Conservation (phyloP, 2,113 vertebrate genomes). For the Empidonax traillii region DNA sequence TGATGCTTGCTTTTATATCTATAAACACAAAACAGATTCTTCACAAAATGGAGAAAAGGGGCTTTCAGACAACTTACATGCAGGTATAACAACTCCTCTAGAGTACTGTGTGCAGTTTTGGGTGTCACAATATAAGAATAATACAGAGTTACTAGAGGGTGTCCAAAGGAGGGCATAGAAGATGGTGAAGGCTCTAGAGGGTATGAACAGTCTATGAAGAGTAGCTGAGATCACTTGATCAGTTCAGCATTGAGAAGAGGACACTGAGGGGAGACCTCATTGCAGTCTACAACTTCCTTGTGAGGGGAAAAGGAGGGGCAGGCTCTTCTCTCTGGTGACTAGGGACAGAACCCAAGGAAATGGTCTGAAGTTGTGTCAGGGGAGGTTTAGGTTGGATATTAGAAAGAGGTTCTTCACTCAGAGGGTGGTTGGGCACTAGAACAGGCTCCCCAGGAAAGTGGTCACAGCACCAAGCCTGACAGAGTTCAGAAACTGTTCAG, state of each 20-base stretch:
- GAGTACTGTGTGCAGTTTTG: not conserved
- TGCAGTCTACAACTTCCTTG: not conserved
- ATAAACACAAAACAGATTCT: not conserved
- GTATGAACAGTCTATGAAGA: not conserved
- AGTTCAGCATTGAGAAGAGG: not conserved
- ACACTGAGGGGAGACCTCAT: not conserved
- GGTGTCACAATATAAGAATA: not conserved
- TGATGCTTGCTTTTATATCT: not conserved
- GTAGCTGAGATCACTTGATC: not conserved
- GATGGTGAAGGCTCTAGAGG: too few relatives aligned
- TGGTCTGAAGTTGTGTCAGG: not conserved
- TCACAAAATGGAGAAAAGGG: not conserved
- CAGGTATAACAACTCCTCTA: not conserved
- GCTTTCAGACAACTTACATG: not conserved
- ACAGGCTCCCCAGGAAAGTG: not conserved
- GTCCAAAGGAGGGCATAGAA: not conserved
- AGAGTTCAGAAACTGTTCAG: not conserved
- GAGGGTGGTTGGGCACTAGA: not conserved
- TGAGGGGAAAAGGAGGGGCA: not conserved
- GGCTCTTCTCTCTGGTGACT: not conserved
- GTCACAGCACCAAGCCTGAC: not conserved
- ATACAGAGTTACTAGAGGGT: not conserved
- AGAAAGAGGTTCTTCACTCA: fast-evolving
- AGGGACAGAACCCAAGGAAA: not conserved
- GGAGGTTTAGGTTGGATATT: not conserved